Evolutionary conservation across 1,140 invertebrate species (phyloP), one percentile per base, ranked within the genome.

Genomic region (Stegodyphus mimosarum): DNA sequence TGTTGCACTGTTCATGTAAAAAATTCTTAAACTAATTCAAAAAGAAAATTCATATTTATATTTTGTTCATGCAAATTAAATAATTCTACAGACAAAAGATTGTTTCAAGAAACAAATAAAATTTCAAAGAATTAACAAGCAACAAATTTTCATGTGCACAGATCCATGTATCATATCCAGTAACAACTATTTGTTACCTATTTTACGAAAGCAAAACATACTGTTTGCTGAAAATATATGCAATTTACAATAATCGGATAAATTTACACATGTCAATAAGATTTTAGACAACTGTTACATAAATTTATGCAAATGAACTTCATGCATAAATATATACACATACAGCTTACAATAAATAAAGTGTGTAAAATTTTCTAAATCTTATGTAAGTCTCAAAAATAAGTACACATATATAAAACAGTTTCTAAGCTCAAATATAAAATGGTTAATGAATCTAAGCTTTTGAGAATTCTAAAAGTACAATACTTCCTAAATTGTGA

Each of bases 81-180:
- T 76, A 53, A 64, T 33, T 66, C 74, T 76, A 76, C 55, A 64
- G 9, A 76, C 33, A 76, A 49, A 10, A 60, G 1, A 60, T 60
- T 15, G 15, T 60, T 60, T 60, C 55, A 60, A 60, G 60, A 74
- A 67, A 76, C 60, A 76, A 64, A 76, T 76, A 76, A 76, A 76
- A 76, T 76, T 76, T 76, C 48, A 76, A 76, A 76, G 64, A 64
- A 76, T 76, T 76, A 76, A 76, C 74, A 76, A 64, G 74, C 15
- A 76, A 76, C 64, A 76, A 64, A 64, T 53, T 64, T 76, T 76
- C n/a, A 76, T 33, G 5, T 60, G 15, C 15, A 60, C 55, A 60
- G 55, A 60, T 60, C 15, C 55, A 10, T 60, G 33, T 33, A 60
- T 60, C 55, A 60, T 60, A 15, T 9, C 9, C 55, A 10, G 55